Base-by-base conservation (phyloP, 2,797 vertebrate genomes). In the Pagetopsis macropterus region DNA sequence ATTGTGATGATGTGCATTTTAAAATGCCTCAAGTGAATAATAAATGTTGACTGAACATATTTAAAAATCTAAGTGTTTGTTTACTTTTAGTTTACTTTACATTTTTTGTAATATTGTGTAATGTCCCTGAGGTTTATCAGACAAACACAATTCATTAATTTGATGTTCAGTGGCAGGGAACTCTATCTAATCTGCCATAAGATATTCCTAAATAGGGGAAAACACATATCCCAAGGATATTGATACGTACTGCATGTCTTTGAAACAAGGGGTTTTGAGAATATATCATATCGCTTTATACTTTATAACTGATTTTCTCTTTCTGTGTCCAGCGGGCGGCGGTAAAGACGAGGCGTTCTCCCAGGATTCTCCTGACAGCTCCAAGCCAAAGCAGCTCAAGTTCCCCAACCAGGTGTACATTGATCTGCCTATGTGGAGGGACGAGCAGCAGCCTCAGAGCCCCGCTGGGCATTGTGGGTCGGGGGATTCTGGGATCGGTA, bases 391-490 rank as follows among this genome's bases (percentile, higher is more conserved):
- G 94, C 96, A 95, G 90, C 91, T 96, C 74, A 97, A 96, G 91
- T 93, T 95, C 79, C 95, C 96, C 3, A 96, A 93, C 91, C 97
- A 97, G 93, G 95, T 97, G 82, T 96, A 95, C 72, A 94, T 96
- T 33, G 95, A 97, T 92, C 96, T 97, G 95, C 96, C 97, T 96
- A 96, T 96, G 88, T 96, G 96, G 94, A 96, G 95, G 88, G 97
- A 98, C 19, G 95, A 96, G 89, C 96, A 93, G 87, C 91, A 86
- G 87, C 82, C 90, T 74, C 95, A 96, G 81, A 93, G 79, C 82
- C 72, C 84, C 4, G 76, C 45, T 0, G 89, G 82, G 9, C 77
- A 72, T 19, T 64, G 77, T 45, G 79, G 79, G 60, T 73, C n/a
- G 5, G 89, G 85, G 40, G 92, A 92, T 0, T 46, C 66, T 1